These are phyloP conservation scores for Coracias cyanogaster DNA, from an alignment of 2,797 vertebrate genomes.

Conservation along the genomic window DNA sequence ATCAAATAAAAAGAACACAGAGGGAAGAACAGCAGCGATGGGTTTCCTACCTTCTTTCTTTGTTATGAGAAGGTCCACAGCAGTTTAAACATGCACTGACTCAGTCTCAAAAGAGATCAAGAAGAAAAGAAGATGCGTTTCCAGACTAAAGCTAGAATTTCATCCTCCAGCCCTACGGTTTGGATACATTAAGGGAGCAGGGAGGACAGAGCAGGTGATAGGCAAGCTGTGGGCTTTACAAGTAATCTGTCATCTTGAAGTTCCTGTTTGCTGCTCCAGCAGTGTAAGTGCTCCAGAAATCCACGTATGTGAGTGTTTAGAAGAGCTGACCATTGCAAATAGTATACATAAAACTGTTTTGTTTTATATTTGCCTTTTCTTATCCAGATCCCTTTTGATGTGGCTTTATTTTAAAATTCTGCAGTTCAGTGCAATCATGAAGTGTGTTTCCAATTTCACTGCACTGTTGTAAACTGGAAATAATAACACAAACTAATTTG, in stretches of 20 bases:
- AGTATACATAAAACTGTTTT: accelerated
- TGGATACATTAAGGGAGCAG: background rate
- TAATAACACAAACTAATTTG: background rate
- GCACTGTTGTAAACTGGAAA: background rate
- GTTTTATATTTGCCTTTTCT: background rate
- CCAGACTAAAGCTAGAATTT: background rate
- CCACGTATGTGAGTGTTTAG: background rate
- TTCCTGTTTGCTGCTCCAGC: background rate
- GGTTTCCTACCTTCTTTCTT: background rate
- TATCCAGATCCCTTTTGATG: background rate
- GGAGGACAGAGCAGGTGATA: background rate
- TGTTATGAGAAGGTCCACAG: background rate
- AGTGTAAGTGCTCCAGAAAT: background rate
- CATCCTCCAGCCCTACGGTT: background rate
- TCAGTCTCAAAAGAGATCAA: background rate
- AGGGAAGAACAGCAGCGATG: background rate
- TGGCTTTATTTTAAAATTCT: background rate
- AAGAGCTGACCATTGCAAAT: background rate
- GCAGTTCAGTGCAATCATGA: background rate
- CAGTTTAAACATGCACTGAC: background rate
- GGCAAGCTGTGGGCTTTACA: background rate
- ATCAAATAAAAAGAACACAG: background rate
- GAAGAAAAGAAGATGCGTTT: background rate
- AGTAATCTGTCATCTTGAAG: background rate
- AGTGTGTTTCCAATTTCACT: background rate